A percentile compares a stretch with the other conserved stretches of the same genome.
These are phyloP conservation scores for Drosophila mimetica DNA, from an alignment of 2,888 invertebrate species.

Conservation along the genomic window DNA sequence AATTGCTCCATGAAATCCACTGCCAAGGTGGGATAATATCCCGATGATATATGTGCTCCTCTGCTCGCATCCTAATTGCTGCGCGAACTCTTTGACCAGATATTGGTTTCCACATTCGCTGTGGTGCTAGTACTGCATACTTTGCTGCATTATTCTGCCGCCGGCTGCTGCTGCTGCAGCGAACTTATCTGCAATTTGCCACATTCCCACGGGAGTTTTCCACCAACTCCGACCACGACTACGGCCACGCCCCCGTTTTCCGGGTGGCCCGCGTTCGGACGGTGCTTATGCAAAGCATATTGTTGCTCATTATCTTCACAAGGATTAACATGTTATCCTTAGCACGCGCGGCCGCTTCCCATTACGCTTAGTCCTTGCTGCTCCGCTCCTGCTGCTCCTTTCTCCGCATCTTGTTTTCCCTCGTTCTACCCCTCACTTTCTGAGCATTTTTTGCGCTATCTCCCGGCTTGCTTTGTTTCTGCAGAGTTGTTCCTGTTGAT, in stretches of 20 bases:
- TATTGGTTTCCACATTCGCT: slow-evolving; percentile 21
- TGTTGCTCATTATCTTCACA: slow-evolving; percentile 75
- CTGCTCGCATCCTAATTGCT: background rate
- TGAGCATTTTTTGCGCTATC: background rate
- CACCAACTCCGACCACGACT: background rate
- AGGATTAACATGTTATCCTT: slow-evolving; percentile 75
- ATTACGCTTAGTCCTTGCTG: slow-evolving; percentile 32
- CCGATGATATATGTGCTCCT: background rate
- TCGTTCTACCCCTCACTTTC: background rate
- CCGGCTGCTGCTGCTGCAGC: slow-evolving; percentile 20
- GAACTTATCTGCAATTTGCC: slow-evolving; percentile 48
- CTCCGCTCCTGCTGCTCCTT: background rate
- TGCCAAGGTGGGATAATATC: background rate
- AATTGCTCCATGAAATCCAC: background rate
- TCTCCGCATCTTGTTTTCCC: background rate
- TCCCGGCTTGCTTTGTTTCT: slow-evolving; percentile 18
- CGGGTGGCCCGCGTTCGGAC: slow-evolving; percentile 1
- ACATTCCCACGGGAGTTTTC: slow-evolving; percentile 26
- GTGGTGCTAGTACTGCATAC: background rate
- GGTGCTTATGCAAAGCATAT: slow-evolving; percentile 54
- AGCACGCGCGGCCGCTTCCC: slow-evolving; percentile 64
- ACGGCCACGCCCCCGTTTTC: slow-evolving; percentile 1
- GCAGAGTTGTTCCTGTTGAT: slow-evolving; percentile 53
- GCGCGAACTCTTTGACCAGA: slow-evolving; percentile 1
- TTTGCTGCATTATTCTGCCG: background rate